Conservation (phyloP, 1,140 invertebrate genomes). For the Drosophila jambulina region DNA sequence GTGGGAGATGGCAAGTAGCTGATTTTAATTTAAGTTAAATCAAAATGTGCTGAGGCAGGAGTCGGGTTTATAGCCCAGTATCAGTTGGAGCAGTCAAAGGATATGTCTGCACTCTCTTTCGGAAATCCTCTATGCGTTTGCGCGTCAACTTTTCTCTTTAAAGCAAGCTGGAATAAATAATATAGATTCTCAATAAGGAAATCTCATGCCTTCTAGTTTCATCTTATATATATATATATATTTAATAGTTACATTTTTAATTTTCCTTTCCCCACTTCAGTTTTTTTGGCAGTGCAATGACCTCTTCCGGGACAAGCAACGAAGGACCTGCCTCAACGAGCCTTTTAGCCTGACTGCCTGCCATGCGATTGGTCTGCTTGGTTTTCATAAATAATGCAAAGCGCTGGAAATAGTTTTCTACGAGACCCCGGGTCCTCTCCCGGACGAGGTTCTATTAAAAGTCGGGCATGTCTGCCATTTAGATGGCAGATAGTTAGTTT, state of each 20-base stretch:
- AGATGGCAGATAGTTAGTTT: conserved; percentile 49
- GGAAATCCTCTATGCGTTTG: conserved; percentile 20
- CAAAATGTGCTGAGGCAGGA: conserved; percentile 57
- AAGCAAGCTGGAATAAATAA: neutral
- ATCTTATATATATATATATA: too few species aligned
- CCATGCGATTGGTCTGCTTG: conserved; percentile 2
- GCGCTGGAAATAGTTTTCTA: conserved; percentile 34
- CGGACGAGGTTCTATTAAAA: conserved; percentile 25
- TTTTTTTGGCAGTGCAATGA: neutral
- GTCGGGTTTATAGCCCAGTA: conserved; percentile 20
- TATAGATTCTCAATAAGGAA: neutral
- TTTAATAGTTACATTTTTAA: neutral
- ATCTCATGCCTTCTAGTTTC: too few species aligned
- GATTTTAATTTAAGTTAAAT: conserved; percentile 72
- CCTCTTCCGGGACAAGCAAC: neutral
- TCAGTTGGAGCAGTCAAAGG: conserved; percentile 11
- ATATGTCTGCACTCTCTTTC: neutral
- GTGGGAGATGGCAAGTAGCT: conserved; percentile 14
- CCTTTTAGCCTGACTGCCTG: conserved; percentile 20
- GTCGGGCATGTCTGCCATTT: conserved; percentile 29
- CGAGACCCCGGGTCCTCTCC: neutral
- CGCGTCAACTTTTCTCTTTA: conserved; percentile 1
- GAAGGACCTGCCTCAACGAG: conserved; percentile 7
- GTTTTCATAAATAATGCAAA: conserved; percentile 64
- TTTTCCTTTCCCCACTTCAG: neutral